Conservation (phyloP, 2,797 vertebrate species). For the Megalops cyprinoides region DNA sequence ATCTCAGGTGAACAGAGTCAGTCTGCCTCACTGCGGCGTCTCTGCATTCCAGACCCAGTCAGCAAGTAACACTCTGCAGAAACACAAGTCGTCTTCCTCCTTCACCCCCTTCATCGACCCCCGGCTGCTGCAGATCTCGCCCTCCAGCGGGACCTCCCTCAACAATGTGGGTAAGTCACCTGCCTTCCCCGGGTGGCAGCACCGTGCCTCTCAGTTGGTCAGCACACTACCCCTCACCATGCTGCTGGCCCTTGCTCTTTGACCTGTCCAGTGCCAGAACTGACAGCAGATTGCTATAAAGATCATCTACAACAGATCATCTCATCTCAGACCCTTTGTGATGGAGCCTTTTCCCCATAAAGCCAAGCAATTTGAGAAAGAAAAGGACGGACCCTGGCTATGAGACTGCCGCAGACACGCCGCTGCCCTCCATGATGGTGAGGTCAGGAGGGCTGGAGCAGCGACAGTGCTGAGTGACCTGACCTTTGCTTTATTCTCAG, state of each 20-base stretch:
- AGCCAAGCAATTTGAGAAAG: too few species aligned
- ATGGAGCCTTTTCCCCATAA: too few species aligned
- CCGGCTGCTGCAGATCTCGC: slow-evolving; percentile 96
- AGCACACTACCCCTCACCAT: neutral
- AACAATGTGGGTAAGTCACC: slow-evolving; percentile 90
- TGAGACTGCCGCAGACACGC: too few species aligned
- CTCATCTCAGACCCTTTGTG: neutral
- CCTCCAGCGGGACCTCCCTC: slow-evolving; percentile 94
- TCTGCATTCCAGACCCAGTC: slow-evolving; percentile 88
- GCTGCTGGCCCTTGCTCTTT: neutral
- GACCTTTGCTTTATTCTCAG: slow-evolving; percentile 47
- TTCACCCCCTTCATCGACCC: slow-evolving; percentile 99
- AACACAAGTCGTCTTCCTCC: slow-evolving; percentile 99
- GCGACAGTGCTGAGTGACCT: neutral
- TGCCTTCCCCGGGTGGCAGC: neutral
- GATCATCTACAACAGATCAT: neutral
- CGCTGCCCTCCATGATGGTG: neutral
- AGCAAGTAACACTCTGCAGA: slow-evolving; percentile 96
- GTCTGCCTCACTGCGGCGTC: neutral
- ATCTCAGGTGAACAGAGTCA: neutral
- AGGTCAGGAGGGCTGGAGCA: neutral
- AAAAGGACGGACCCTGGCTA: too few species aligned
- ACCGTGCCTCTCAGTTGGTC: neutral
- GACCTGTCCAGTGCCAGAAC: neutral
- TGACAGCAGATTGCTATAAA: neutral